phyloP scores from a whole-genome alignment of 2,113 vertebrate genomes.

The Girardinichthys multiradiatus region DNA sequence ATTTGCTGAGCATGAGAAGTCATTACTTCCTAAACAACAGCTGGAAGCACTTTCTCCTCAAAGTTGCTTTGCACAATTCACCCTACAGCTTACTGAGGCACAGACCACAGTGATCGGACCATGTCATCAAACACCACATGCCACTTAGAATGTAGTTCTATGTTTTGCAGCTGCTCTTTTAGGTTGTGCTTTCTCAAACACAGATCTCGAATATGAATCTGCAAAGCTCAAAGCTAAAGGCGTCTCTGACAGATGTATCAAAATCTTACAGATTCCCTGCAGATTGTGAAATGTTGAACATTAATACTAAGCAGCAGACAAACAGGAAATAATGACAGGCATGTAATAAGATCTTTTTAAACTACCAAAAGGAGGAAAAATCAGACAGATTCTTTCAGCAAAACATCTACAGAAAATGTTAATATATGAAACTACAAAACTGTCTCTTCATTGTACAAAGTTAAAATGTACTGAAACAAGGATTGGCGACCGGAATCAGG shows the following conservation, averaged over 20 bases:
- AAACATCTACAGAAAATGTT: slow-evolving; percentile 20
- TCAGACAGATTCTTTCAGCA: slow-evolving; percentile 6
- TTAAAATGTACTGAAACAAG: background rate
- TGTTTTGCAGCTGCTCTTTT: background rate
- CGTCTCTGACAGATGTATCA: slow-evolving; percentile 1
- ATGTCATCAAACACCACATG: slow-evolving; percentile 1
- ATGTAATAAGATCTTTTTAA: slow-evolving; percentile 14
- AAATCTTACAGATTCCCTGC: slow-evolving; percentile 11
- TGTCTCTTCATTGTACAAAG: no score
- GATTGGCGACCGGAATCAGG: no score
- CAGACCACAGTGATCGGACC: background rate
- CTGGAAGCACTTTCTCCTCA: slow-evolving; percentile 10
- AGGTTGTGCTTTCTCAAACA: background rate
- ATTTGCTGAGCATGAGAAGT: slow-evolving; percentile 39
- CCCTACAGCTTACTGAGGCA: background rate
- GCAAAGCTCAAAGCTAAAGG: background rate
- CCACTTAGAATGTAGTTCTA: background rate
- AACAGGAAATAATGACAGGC: slow-evolving; percentile 17
- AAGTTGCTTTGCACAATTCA: slow-evolving; percentile 16
- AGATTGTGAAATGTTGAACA: slow-evolving; percentile 21
- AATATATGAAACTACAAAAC: background rate
- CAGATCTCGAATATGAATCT: background rate
- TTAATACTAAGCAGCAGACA: slow-evolving; percentile 10
- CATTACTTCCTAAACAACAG: slow-evolving; percentile 6
- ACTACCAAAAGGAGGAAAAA: slow-evolving; percentile 1